Conservation (phyloP, 1,140 invertebrate genomes). For the Meloidogyne floridensis region DNA sequence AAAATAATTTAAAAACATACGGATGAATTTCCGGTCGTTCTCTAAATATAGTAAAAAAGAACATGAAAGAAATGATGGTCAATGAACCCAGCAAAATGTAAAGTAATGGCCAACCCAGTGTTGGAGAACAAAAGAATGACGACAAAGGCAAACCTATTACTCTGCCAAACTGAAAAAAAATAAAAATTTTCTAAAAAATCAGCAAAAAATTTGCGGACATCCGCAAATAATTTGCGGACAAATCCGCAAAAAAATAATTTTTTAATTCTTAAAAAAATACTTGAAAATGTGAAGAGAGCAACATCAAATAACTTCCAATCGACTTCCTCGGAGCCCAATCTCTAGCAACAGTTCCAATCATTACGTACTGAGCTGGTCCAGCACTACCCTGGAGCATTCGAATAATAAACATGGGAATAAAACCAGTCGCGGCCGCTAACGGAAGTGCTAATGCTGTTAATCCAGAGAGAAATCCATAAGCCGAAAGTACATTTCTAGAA, state of each 20-base stretch:
- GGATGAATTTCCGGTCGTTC: conserved; percentile 10
- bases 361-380: neutral
- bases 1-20: neutral
- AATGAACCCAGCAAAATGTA: conserved; percentile 2
- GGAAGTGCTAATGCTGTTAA: neutral
- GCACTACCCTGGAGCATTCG: conserved; percentile 7
- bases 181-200: too few relatives aligned
- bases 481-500: neutral
- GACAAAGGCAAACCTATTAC: neutral
- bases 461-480: neutral
- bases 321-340: conserved; percentile 1
- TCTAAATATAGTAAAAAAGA: conserved; percentile 9
- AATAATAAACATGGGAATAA: conserved; percentile 15
- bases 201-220: too few relatives aligned
- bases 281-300: conserved; percentile 13
- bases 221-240: too few relatives aligned
- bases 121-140: conserved; percentile 7
- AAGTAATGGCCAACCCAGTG: conserved; percentile 8
- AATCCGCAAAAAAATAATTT: neutral
- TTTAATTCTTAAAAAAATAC: neutral
- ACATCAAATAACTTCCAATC: neutral
- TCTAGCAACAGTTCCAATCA: conserved; percentile 15
- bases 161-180: conserved; percentile 2
- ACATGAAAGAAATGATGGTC: neutral
- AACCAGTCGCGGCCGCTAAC: neutral